These are phyloP conservation scores for Nyctereutes procyonoides DNA, from an alignment of 2,113 vertebrate genomes.

Conservation along the genomic window DNA sequence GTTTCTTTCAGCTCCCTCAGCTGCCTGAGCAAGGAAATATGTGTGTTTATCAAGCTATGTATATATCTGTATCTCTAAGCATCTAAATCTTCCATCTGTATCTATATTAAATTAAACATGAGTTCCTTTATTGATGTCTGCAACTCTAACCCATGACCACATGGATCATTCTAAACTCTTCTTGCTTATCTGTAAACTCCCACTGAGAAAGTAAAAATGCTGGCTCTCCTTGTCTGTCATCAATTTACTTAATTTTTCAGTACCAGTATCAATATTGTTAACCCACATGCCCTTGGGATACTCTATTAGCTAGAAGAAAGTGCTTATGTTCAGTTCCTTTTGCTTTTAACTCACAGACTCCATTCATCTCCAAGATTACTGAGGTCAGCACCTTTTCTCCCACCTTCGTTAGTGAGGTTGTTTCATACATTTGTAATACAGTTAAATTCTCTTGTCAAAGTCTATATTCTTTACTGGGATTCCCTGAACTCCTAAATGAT, in stretches of 20 bases:
- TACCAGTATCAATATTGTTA: neutral
- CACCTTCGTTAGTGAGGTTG: neutral
- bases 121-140: neutral
- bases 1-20: neutral
- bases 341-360: neutral
- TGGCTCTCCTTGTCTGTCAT: neutral
- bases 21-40: neutral
- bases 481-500: neutral
- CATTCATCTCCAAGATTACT: neutral
- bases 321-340: neutral
- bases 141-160: neutral
- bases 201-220: neutral
- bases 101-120: neutral
- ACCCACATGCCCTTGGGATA: neutral
- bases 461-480: constrained; percentile 21
- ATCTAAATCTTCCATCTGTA: neutral
- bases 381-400: neutral
- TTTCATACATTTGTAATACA: neutral
- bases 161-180: neutral
- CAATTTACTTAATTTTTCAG: neutral
- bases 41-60: neutral
- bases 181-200: neutral
- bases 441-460: constrained; percentile 40
- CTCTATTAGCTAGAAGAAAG: neutral
- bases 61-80: neutral